Conservation (phyloP, 92 coral and sea anemone species). For the Porites cylindrica region DNA sequence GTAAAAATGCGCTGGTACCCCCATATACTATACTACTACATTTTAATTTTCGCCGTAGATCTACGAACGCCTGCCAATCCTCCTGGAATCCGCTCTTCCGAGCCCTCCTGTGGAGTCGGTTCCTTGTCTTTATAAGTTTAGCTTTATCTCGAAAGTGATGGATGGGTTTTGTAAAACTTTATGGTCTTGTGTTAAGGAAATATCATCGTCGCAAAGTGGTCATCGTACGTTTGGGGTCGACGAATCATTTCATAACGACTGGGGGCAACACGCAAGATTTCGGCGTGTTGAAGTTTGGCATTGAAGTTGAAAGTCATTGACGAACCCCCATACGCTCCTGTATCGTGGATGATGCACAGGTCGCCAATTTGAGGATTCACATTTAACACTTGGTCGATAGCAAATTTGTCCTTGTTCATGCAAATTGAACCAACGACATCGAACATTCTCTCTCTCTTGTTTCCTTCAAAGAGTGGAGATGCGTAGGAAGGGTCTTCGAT, state of each 20-base stretch:
- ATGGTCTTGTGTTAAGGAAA: not conserved
- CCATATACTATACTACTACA: no score
- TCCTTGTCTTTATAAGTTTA: no score
- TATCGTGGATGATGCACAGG: slow-evolving; percentile 1
- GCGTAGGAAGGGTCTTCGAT: slow-evolving; percentile 7
- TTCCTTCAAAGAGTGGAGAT: not conserved
- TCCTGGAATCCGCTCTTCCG: no score
- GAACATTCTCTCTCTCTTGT: slow-evolving; percentile 18
- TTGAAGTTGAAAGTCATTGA: not conserved
- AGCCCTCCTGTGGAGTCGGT: no score
- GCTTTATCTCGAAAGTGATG: no score
- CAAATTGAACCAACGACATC: slow-evolving; percentile 6
- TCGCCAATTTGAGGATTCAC: slow-evolving; percentile 23
- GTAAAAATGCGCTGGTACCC: no score
- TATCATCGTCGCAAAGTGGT: slow-evolving; percentile 3
- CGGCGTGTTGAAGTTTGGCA: not conserved
- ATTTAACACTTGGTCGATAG: slow-evolving; percentile 11
- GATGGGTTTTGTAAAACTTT: no score
- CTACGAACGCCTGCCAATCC: no score
- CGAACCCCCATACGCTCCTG: slow-evolving; percentile 7
- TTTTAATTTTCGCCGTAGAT: no score
- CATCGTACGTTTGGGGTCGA: slow-evolving; percentile 9
- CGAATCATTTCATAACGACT: slow-evolving; percentile 7
- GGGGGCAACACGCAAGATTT: not conserved
- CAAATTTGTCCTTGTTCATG: not conserved